These are phyloP conservation scores for Phoxinus phoxinus DNA, from an alignment of 2,113 vertebrate species.

Conservation along the genomic window DNA sequence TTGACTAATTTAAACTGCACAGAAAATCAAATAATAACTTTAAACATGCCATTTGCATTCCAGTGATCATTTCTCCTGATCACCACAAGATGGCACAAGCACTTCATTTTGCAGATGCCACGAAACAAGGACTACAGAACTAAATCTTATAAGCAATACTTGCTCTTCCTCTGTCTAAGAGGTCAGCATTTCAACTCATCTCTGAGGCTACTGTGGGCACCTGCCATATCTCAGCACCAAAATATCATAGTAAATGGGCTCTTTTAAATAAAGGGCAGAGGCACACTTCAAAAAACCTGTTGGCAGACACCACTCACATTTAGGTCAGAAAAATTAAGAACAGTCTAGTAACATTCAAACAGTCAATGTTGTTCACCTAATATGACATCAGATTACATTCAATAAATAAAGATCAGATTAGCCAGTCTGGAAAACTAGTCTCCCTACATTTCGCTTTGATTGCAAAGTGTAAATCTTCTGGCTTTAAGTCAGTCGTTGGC, in stretches of 20 bases:
- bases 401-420: background rate
- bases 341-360: background rate
- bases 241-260: background rate
- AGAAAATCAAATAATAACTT: background rate
- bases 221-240: background rate
- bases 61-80: background rate
- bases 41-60: background rate
- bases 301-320: background rate
- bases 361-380: background rate
- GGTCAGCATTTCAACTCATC: background rate
- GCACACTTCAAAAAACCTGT: background rate
- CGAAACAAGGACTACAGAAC: background rate
- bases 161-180: background rate
- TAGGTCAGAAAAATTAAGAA: background rate
- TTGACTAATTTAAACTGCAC: background rate
- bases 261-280: background rate
- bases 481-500: conserved; percentile 2
- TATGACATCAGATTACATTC: background rate
- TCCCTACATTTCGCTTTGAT: conserved; percentile 7
- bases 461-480: background rate
- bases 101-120: background rate
- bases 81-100: conserved; percentile 1
- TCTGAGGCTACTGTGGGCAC: background rate
- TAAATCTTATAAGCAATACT: background rate
- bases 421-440: background rate